Evolutionary conservation across 2,888 invertebrate species (phyloP).

Genomic region (Scelioninae gen. 1): DNA sequence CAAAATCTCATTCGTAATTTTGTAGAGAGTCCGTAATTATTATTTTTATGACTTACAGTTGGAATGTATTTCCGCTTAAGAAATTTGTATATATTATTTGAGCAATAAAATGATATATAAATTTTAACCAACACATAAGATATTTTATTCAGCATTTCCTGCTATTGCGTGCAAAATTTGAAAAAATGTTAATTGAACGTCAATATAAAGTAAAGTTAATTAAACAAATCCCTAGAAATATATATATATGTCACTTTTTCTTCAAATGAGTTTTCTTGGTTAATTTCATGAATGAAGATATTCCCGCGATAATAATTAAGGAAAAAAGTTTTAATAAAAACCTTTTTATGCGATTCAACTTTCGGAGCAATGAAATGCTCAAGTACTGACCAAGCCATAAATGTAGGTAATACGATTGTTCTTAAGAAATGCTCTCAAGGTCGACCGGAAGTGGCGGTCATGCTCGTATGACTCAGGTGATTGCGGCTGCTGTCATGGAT

Average conservation of each 20-base stretch:
- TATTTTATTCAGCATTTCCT: too few species aligned
- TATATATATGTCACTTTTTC: neutral
- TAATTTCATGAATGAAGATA: conserved; percentile 35
- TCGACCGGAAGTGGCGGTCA: conserved; percentile 61
- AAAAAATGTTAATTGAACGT: neutral
- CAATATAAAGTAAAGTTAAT: neutral
- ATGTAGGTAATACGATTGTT: conserved; percentile 40
- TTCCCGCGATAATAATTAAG: conserved; percentile 5
- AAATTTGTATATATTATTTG: too few species aligned
- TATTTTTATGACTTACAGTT: too few species aligned
- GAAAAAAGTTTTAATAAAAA: conserved; percentile 29
- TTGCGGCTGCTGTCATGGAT: conserved; percentile 52
- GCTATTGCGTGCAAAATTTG: neutral
- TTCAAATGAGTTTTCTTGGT: conserved; percentile 19
- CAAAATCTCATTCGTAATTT: too few species aligned
- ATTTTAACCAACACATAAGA: too few species aligned
- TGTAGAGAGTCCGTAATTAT: too few species aligned
- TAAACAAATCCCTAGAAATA: neutral
- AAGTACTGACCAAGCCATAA: neutral
- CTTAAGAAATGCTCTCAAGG: conserved; percentile 59
- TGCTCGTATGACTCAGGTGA: conserved; percentile 63
- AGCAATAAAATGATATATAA: too few species aligned
- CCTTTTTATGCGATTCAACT: conserved; percentile 10
- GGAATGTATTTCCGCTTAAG: too few species aligned
- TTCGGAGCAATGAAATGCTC: conserved; percentile 14